Base-by-base conservation (phyloP, 2,888 invertebrate genomes). In the Oxystoma pomonae region DNA sequence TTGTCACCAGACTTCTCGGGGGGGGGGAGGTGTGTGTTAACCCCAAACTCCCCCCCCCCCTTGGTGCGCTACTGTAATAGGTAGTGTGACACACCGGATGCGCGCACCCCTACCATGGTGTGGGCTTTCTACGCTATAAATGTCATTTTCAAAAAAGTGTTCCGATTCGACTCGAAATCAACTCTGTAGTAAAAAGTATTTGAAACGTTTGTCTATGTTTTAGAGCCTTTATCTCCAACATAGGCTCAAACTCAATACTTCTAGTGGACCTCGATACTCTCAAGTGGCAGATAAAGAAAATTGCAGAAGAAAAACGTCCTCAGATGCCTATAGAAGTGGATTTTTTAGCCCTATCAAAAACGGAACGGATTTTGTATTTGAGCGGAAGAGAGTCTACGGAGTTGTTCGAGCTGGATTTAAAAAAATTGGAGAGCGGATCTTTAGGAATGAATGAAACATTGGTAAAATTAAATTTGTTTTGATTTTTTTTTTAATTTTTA, bases 221-320 rank as follows among this genome's bases (percentile, higher is more conserved):
- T 3, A 73, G 74, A 61, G 82, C 77, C 12, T 82, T 79, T 66
- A 70, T 81, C 59, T 80, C 80, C 3, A 75, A 78, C 65, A 70
- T 76, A 18, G 78, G 77, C 3, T 69, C 69, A 56, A 73, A 73
- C 60, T 57, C 63, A 5, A 58, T 78, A 16, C 59, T 76, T 7
- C 73, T 77, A 1, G 75, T 76, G 63, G 73, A 74, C 50, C 67
- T 75, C 63, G 74, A 70, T 2, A 70, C 74, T 21, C 67, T 73
- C 9, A 73, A 70, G 61, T 81, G 78, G 76, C 77, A 78, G 75
- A 75, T 69, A 62, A 19, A 81, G 7, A 71, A 70, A 58, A 69
- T 77, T 71, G 58, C 62, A 62, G 56, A 72, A 60, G 9, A 69
- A 50, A 52, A 20, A 63, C 56, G 65, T 59, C 50, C 59, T 66